Base-by-base conservation (phyloP, 2,888 invertebrate genomes). In the Corythucha ciliata region DNA sequence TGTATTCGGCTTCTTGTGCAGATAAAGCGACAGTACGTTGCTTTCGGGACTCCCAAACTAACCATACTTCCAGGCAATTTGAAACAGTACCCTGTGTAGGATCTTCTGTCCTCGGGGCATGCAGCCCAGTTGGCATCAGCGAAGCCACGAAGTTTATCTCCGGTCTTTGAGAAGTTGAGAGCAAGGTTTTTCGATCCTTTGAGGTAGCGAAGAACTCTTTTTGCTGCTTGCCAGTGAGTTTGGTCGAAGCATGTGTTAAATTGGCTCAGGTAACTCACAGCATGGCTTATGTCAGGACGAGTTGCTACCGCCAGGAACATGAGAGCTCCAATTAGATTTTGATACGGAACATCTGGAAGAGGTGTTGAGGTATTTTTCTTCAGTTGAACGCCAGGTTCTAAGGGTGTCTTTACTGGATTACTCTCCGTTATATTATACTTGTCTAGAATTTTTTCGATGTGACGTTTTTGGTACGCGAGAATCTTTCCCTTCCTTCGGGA, bases 161-260 rank as follows among this genome's bases (percentile, higher is more conserved):
- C 48, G 24, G 46, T 42, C 20, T 48, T 52, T n/a, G 26, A 29
- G 33, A 48, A 52, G 14, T 36, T 26, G 12, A 55, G 40, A 21
- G 29, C 21, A 10, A 36, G n/a, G 10, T 48, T 24, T 22, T 14
- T 45, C 6, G 49, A 50, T 16, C 26, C 41, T 25, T 40, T 56
- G n/a, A 53, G 45, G 29, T 55, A 55, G 24, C 44, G 34, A 12
- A 55, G 34, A 6, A 55, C 53, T 10, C 52, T 22, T 37, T 52
- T 55, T 8, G 55, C 48, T 36, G 55, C 52, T 20, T 36, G n/a
- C 55, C 49, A 56, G 20, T 48, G 47, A 36, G 36, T 36, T 20
- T 40, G 36, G 10, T 29, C 45, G 18, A 24, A 44, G 22, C 34
- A 44, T 16, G 42, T 40, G 14, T 46, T 32, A 18, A 53, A 45